Percentiles rank a stretch among this genome's conserved stretches.
phyloP scores from a whole-genome alignment of 2,113 vertebrate genomes.

The Acrocephalus arundinaceus region DNA sequence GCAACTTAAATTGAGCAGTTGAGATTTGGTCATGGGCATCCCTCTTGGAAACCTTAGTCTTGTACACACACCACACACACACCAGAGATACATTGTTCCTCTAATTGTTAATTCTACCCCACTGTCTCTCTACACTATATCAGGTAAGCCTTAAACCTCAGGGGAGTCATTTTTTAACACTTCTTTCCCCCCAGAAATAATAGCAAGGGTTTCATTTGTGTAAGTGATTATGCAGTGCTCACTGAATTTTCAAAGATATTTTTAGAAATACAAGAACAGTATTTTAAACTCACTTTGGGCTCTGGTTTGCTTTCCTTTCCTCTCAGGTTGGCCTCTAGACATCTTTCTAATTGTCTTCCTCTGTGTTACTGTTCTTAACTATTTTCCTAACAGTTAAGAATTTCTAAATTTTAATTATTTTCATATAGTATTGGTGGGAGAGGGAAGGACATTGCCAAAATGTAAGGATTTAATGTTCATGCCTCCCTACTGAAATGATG shows the following conservation, averaged over 20 bases:
- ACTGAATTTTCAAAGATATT: background rate
- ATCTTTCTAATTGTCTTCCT: background rate
- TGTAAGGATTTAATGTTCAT: background rate
- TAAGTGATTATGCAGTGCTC: background rate
- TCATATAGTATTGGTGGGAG: background rate
- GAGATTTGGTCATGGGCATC: background rate
- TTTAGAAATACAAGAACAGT: background rate
- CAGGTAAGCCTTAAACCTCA: background rate
- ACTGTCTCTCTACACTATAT: background rate
- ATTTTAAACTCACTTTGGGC: background rate
- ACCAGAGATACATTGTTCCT: background rate
- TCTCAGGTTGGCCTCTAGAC: background rate
- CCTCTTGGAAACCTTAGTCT: rapidly evolving
- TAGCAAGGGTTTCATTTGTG: background rate
- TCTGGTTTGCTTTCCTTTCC: background rate
- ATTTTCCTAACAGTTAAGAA: background rate
- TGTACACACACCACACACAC: background rate
- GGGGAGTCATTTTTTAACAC: background rate
- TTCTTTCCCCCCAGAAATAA: background rate
- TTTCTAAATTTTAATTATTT: background rate
- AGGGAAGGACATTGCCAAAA: background rate
- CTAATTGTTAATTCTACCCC: background rate
- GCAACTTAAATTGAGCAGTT: background rate
- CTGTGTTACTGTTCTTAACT: background rate
- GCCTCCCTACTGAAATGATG: background rate